Percentiles rank a stretch among this genome's conserved stretches.
phyloP scores from a whole-genome alignment of 2,888 invertebrate genomes.

The Hylaea fasciaria region DNA sequence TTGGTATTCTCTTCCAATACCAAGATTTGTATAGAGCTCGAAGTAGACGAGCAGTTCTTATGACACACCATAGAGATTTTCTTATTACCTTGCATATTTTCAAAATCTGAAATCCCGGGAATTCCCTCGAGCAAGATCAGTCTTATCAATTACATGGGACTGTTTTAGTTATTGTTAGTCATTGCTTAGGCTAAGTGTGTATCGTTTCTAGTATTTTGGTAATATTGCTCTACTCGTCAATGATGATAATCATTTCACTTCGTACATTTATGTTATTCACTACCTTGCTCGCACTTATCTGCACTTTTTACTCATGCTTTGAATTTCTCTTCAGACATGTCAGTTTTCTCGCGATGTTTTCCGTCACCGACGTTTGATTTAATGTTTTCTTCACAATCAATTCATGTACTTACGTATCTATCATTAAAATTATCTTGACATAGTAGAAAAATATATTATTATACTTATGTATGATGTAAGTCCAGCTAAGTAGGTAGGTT shows the following conservation, averaged over 20 bases:
- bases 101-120: neutral
- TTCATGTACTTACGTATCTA: slow-evolving; percentile 5
- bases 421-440: slow-evolving; percentile 6
- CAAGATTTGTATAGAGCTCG: neutral
- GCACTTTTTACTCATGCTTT: slow-evolving; percentile 46
- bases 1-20: slow-evolving; percentile 5
- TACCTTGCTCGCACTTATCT: slow-evolving; percentile 5
- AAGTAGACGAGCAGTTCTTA: neutral
- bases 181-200: too few relatives aligned
- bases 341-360: slow-evolving; percentile 51
- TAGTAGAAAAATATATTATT: neutral
- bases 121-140: neutral
- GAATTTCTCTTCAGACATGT: slow-evolving; percentile 58
- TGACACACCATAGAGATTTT: neutral
- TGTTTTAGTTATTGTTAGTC: too few relatives aligned
- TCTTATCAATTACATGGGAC: too few relatives aligned
- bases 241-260: neutral
- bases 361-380: slow-evolving; percentile 48
- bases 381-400: slow-evolving; percentile 29
- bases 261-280: slow-evolving; percentile 7
- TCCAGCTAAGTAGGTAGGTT: too few relatives aligned
- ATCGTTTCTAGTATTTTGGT: too few relatives aligned
- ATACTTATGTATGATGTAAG: too few relatives aligned
- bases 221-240: too few relatives aligned
- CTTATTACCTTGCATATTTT: neutral